Percentiles rank a stretch among this genome's conserved stretches.
These are phyloP conservation scores for Brachypteracias leptosomus DNA, from an alignment of 2,113 vertebrate species.

Conservation along the genomic window DNA sequence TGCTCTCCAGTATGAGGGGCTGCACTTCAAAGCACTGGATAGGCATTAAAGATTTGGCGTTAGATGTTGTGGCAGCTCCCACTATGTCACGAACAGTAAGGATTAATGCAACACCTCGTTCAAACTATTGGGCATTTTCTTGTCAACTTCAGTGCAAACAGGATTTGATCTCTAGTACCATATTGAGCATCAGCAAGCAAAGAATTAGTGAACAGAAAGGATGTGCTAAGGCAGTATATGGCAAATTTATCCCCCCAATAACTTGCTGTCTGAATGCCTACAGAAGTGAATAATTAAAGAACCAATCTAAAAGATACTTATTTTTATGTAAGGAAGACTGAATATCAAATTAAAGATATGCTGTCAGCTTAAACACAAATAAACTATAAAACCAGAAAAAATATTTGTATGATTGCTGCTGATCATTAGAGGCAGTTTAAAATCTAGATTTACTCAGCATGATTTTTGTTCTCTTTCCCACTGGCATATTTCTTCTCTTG, in stretches of 20 bases:
- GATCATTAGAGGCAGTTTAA: constrained; percentile 30
- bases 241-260: neutral
- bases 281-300: neutral
- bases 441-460: neutral
- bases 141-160: neutral
- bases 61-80: neutral
- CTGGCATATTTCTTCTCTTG: constrained; percentile 30
- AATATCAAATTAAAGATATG: neutral
- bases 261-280: neutral
- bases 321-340: neutral
- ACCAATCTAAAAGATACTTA: neutral
- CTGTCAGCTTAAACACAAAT: neutral
- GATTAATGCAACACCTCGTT: neutral
- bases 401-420: constrained; percentile 37
- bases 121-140: neutral
- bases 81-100: neutral
- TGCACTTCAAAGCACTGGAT: neutral
- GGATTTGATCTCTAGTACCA: neutral
- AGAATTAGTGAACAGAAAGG: neutral
- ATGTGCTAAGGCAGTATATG: neutral
- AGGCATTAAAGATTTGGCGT: neutral
- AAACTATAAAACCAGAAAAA: constrained; percentile 9
- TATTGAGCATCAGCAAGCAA: neutral
- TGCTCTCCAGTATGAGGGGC: neutral
- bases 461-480: constrained; percentile 51